These are phyloP conservation scores for Cremastobaeus sp. DNA, from an alignment of 2,888 invertebrate species.

Conservation along the genomic window DNA sequence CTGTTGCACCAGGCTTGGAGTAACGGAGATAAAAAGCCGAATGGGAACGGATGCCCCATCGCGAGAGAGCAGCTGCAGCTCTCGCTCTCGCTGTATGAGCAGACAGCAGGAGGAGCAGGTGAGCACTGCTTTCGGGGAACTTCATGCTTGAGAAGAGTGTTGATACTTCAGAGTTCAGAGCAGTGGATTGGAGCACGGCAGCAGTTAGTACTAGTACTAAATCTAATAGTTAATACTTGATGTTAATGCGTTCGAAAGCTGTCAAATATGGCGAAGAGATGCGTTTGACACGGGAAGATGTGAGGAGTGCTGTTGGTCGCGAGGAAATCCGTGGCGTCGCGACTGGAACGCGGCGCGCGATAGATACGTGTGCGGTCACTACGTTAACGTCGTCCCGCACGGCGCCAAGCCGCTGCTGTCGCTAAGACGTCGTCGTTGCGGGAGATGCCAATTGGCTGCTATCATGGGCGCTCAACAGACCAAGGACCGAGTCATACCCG, in stretches of 20 bases:
- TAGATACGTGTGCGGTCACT: conserved; percentile 52
- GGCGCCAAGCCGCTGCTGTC: conserved; percentile 32
- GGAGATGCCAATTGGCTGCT: conserved; percentile 79
- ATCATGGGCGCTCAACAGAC: conserved; percentile 96
- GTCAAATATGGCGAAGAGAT: conserved; percentile 79
- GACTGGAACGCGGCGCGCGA: conserved; percentile 32
- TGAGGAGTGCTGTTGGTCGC: conserved; percentile 44
- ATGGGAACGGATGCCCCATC: too few relatives aligned
- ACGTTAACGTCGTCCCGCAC: conserved; percentile 26
- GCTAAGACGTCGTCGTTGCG: conserved; percentile 44
- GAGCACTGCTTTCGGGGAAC: too few relatives aligned
- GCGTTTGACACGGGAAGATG: conserved; percentile 69
- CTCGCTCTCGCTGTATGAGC: too few relatives aligned
- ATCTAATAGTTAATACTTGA: too few relatives aligned
- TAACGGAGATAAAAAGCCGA: too few relatives aligned
- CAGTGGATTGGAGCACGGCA: too few relatives aligned
- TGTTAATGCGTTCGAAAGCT: conserved; percentile 70
- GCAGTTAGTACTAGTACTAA: too few relatives aligned
- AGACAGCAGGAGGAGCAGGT: too few relatives aligned
- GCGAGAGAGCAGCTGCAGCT: too few relatives aligned
- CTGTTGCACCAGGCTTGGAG: too few relatives aligned
- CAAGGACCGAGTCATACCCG: conserved; percentile 90
- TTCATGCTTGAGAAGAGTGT: too few relatives aligned
- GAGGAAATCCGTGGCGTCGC: conserved; percentile 54
- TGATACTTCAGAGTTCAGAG: too few relatives aligned